These are phyloP conservation scores for Apodemia mormo DNA, from an alignment of 2,888 invertebrate genomes.

Conservation along the genomic window DNA sequence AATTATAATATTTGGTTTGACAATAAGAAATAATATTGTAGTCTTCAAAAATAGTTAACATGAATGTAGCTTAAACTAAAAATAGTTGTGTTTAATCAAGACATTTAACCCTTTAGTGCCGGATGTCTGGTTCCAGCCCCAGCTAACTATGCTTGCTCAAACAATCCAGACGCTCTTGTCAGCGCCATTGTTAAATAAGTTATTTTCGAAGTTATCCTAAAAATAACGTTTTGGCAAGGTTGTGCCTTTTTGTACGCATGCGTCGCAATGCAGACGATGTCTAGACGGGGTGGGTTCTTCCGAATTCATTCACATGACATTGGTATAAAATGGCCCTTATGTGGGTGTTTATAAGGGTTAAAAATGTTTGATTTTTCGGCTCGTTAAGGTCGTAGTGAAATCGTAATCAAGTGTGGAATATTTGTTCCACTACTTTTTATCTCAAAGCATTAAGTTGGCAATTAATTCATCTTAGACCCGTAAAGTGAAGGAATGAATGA, in stretches of 20 bases:
- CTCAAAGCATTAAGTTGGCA: too few relatives aligned
- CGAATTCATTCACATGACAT: slow-evolving; percentile 5
- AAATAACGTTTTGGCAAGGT: slow-evolving; percentile 34
- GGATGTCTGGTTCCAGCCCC: neutral
- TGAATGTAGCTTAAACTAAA: neutral
- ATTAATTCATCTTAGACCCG: too few relatives aligned
- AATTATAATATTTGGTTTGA: too few relatives aligned
- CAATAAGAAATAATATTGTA: too few relatives aligned
- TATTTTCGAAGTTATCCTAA: slow-evolving; percentile 23
- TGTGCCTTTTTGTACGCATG: slow-evolving; percentile 47
- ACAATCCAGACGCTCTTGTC: slow-evolving; percentile 5
- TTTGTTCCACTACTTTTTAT: too few relatives aligned
- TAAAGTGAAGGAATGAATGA: too few relatives aligned
- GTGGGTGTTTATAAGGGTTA: neutral
- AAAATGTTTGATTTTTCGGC: neutral
- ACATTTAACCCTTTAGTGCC: neutral
- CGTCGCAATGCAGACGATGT: slow-evolving; percentile 57
- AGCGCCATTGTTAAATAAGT: slow-evolving; percentile 17
- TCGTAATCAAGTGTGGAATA: too few relatives aligned
- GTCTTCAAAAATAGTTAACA: too few relatives aligned
- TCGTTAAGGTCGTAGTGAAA: too few relatives aligned
- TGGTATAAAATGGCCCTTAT: neutral
- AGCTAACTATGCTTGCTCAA: neutral
- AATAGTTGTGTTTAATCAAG: neutral
- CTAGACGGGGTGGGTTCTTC: slow-evolving; percentile 60